Base-by-base conservation (phyloP, 2,888 invertebrate genomes). In the Oligia latruncula region DNA sequence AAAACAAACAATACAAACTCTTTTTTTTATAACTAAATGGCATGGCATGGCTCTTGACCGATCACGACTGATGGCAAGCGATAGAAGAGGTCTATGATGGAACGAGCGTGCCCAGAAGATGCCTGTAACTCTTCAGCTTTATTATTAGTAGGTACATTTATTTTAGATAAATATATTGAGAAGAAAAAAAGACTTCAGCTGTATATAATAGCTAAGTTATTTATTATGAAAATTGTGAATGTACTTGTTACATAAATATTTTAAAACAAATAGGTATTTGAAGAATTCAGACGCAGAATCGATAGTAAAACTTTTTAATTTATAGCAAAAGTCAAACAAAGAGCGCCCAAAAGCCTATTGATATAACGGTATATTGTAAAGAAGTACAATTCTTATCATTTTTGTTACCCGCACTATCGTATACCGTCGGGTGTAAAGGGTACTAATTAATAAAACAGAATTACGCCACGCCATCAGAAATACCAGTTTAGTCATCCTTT, bases 291-390 rank as follows among this genome's bases (percentile, higher is more conserved):
- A 29, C 17, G n/a, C 15, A 70, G 49, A n/a, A 40, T 15, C 20
- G 6, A 11, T 49, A 29, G 29, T 60, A 49, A 73, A 58, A 81
- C 49, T 72, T 81, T 71, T 49, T 40, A 29, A 71, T 80, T 65
- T n/a, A 49, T 23, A 17, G 23, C 55, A 15, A 71, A 49, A 23
- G 11, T 5, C 8, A 29, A 71, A 64, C 17, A 72, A 46, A 40
- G 13, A 15, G 43, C 52, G 29, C 52, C 29, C 17, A 8, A 76
- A 64, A 74, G 23, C 52, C 15, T 55, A 15, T 58, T 40, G 17
- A 23, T 65, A 20, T 46, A 55, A 62, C 0, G 15, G 35, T 52
- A 43, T 43, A 46, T 35, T 35, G 5, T 35, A 6, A 46, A 58
- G 29, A 78, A 17, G n/a, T 20, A 66, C 15, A 78, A 46, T 66